A percentile compares a stretch with the other conserved stretches of the same genome.
These are phyloP conservation scores for Mamestra brassicae DNA, from an alignment of 2,888 invertebrate species.

Conservation along the genomic window DNA sequence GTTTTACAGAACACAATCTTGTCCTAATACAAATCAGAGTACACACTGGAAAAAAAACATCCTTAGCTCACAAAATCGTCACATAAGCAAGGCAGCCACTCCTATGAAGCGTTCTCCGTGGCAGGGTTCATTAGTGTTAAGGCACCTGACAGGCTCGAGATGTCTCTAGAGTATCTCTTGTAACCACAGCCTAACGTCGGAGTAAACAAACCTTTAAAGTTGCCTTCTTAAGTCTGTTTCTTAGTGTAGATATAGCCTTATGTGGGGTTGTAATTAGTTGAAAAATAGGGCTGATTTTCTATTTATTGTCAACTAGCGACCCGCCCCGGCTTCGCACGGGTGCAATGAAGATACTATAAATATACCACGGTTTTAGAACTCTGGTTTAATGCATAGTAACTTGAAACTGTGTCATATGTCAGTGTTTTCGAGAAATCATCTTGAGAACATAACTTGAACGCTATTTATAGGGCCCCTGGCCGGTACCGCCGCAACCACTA, in stretches of 20 bases:
- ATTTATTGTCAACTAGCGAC: no score
- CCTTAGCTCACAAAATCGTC: constrained; percentile 57
- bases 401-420: no score
- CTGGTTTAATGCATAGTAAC: no score
- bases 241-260: constrained; percentile 15
- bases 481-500: no score
- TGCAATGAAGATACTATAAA: no score
- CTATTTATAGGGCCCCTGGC: no score
- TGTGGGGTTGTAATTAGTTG: neutral
- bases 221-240: constrained; percentile 35
- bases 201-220: constrained; percentile 62
- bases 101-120: constrained; percentile 54
- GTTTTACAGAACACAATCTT: neutral
- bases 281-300: no score
- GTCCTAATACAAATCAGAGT: constrained; percentile 51
- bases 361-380: no score
- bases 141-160: constrained; percentile 63
- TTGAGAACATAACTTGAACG: no score
- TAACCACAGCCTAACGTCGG: constrained; percentile 45
- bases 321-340: no score
- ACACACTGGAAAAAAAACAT: constrained; percentile 49
- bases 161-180: constrained; percentile 63
- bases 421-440: no score
- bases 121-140: constrained; percentile 72
- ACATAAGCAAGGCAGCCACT: constrained; percentile 64